A percentile compares a stretch with the other conserved stretches of the same genome.
Evolutionary conservation across 2,797 vertebrate species (phyloP).

Genomic region (Rachycentron canadum): DNA sequence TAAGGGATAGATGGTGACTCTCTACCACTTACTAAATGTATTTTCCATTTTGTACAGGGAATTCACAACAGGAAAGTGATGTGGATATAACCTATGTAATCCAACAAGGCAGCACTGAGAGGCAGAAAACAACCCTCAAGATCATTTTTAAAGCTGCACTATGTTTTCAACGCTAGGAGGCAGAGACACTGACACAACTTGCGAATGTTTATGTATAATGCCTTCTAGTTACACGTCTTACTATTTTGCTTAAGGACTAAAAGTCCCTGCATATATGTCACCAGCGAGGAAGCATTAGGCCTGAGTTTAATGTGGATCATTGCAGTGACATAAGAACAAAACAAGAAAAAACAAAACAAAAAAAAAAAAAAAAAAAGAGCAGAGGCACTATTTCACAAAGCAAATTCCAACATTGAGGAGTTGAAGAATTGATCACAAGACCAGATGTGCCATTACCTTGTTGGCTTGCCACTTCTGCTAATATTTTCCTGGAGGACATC

Average conservation of each 20-base stretch:
- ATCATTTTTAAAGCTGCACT: background rate
- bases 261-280: background rate
- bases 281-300: background rate
- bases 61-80: constrained; percentile 16
- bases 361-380: background rate
- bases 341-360: too few species aligned
- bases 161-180: background rate
- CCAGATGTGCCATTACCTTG: background rate
- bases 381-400: background rate
- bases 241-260: background rate
- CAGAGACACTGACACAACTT: background rate
- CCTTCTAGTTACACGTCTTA: background rate
- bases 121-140: constrained; percentile 2
- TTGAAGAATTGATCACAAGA: background rate
- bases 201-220: background rate
- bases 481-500: background rate
- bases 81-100: background rate
- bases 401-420: background rate
- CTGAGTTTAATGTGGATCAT: background rate
- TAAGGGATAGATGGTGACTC: constrained; percentile 31
- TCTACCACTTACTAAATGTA: constrained; percentile 19
- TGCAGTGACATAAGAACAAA: background rate
- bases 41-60: constrained; percentile 38
- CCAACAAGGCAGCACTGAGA: background rate
- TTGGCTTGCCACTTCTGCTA: background rate